Percentiles rank a stretch among this genome's conserved stretches.
phyloP scores from a whole-genome alignment of 92 coral and sea anemone genomes.

The Parazoanthus darwini region DNA sequence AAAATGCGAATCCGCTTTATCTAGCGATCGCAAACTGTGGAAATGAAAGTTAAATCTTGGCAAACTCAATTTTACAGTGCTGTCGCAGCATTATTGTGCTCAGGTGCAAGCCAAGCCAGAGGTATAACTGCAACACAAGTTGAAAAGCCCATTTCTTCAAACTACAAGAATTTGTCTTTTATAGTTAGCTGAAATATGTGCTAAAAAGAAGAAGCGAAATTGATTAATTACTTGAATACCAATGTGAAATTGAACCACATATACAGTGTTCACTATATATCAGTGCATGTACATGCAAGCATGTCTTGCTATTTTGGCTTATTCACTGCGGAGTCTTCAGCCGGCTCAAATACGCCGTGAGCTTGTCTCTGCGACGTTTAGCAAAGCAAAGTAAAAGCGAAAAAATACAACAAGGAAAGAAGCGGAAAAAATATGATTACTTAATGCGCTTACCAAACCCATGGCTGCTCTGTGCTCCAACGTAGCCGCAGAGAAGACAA shows the following conservation, averaged over 20 bases:
- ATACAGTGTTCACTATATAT: not conserved
- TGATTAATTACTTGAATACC: not conserved
- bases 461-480: not conserved
- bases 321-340: too few species aligned
- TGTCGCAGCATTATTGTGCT: too few species aligned
- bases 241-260: not conserved
- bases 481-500: not conserved
- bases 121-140: too few species aligned
- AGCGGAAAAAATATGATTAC: too few species aligned
- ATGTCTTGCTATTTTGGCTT: not conserved
- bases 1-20: not conserved
- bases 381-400: not conserved
- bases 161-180: too few species aligned
- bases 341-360: not conserved
- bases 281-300: not conserved
- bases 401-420: too few species aligned
- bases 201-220: too few species aligned
- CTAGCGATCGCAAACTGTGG: not conserved
- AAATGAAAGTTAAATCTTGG: not conserved
- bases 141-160: too few species aligned
- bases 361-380: not conserved
- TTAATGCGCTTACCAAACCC: not conserved
- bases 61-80: too few species aligned
- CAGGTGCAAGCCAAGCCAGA: too few species aligned
- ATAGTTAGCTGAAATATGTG: too few species aligned